A percentile compares a stretch with the other conserved stretches of the same genome.
Evolutionary conservation across 92 coral and sea anemone species (phyloP).

Genomic region (Hydrozoanthus gracilis): DNA sequence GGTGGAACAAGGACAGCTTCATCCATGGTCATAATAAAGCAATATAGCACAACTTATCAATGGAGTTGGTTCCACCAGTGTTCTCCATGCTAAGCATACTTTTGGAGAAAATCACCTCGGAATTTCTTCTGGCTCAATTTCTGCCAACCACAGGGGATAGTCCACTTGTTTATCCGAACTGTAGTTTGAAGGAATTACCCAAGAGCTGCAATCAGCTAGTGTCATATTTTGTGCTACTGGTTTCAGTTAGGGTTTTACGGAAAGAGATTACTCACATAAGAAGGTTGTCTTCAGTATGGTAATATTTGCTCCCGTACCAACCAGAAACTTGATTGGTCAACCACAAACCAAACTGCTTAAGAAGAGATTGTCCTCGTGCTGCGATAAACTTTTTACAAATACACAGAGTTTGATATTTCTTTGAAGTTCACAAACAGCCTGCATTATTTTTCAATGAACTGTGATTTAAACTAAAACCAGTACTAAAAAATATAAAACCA

Average conservation of each 20-base stretch:
- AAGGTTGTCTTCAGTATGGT: slow-evolving; percentile 60
- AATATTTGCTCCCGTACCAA: slow-evolving; percentile 58
- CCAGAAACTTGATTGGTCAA: slow-evolving; percentile 53
- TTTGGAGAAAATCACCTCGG: not conserved
- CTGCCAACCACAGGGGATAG: slow-evolving; percentile 22
- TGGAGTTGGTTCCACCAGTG: not conserved
- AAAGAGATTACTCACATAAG: slow-evolving; percentile 21
- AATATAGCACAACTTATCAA: not conserved
- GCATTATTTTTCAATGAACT: no score
- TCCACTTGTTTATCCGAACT: slow-evolving; percentile 7
- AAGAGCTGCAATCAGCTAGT: slow-evolving; percentile 39
- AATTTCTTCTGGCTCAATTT: slow-evolving; percentile 41
- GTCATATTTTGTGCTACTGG: slow-evolving; percentile 31
- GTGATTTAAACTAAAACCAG: no score
- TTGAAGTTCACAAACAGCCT: no score
- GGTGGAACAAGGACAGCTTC: slow-evolving; percentile 57
- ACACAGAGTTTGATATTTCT: no score
- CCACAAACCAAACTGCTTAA: slow-evolving; percentile 38
- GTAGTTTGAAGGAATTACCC: not conserved
- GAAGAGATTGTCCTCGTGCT: slow-evolving; percentile 45
- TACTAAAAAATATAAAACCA: no score
- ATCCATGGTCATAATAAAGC: not conserved
- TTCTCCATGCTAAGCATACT: not conserved
- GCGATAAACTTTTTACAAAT: no score
- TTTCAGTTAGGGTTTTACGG: slow-evolving; percentile 32